These are phyloP conservation scores for Beroe ovata DNA, from an alignment of 37 sponge, comb jelly and placozoan species.

Conservation along the genomic window DNA sequence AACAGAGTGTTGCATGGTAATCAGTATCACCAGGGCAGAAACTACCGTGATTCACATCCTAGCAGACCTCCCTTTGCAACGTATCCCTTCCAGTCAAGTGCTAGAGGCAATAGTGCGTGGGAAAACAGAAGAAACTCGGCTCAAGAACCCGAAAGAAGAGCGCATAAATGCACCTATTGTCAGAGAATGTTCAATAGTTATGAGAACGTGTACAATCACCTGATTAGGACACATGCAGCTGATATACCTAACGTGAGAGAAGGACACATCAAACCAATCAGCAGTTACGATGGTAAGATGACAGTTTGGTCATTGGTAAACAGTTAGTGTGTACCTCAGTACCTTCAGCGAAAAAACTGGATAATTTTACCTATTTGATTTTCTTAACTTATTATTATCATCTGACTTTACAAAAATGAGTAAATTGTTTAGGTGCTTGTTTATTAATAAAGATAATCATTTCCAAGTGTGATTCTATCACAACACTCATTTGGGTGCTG, in stretches of 20 bases:
- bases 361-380: too few species aligned
- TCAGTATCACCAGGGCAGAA: background rate
- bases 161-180: constrained; percentile 32
- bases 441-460: too few species aligned
- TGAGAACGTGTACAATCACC: constrained; percentile 19
- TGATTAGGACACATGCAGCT: background rate
- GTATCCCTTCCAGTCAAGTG: background rate
- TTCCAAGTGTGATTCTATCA: too few species aligned
- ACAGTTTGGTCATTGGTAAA: constrained; percentile 5
- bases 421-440: too few species aligned
- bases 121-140: background rate
- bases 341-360: too few species aligned
- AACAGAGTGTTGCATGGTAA: background rate
- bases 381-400: too few species aligned
- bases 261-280: constrained; percentile 11
- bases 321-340: too few species aligned
- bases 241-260: background rate
- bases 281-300: constrained; percentile 33
- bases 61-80: background rate
- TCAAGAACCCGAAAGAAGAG: background rate
- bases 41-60: too few species aligned
- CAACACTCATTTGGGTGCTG: too few species aligned
- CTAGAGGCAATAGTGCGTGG: background rate
- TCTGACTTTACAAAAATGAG: too few species aligned
- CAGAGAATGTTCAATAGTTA: constrained; percentile 6